Evolutionary conservation across 2,113 vertebrate species (phyloP).

Genomic region (Propithecus coquereli): DNA sequence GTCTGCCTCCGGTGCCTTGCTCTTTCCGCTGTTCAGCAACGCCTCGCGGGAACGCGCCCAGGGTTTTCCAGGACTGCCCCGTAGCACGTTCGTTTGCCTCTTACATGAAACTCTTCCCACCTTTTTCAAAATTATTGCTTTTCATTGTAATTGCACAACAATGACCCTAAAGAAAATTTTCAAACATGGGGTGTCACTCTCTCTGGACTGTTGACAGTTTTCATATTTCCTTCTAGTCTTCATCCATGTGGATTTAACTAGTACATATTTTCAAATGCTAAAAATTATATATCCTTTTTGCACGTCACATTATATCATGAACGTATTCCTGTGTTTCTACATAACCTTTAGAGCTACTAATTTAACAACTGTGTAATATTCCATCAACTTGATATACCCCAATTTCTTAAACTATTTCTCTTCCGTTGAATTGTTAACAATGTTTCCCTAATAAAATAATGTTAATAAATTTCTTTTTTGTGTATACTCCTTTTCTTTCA

Average conservation of each 20-base stretch:
- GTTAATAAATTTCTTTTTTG: not conserved
- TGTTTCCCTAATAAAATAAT: not conserved
- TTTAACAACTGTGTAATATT: not conserved
- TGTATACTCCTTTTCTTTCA: not conserved
- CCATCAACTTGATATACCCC: not conserved
- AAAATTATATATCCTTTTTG: not conserved
- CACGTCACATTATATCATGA: not conserved
- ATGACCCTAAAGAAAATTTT: not conserved
- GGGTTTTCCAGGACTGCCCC: not conserved
- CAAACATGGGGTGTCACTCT: not conserved
- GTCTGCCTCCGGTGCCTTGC: not conserved
- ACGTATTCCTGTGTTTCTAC: not conserved
- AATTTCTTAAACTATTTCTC: not conserved
- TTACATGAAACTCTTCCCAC: not conserved
- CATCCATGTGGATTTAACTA: not conserved
- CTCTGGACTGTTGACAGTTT: not conserved
- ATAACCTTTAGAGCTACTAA: not conserved
- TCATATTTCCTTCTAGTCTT: not conserved
- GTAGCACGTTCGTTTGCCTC: not conserved
- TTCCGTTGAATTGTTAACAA: not conserved
- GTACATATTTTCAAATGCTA: not conserved
- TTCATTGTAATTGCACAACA: not conserved
- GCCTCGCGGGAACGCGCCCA: not conserved
- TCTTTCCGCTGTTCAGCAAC: not conserved
- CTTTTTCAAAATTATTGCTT: not conserved